phyloP scores from a whole-genome alignment of 1,140 invertebrate species.

The Calliopsis andreniformis region DNA sequence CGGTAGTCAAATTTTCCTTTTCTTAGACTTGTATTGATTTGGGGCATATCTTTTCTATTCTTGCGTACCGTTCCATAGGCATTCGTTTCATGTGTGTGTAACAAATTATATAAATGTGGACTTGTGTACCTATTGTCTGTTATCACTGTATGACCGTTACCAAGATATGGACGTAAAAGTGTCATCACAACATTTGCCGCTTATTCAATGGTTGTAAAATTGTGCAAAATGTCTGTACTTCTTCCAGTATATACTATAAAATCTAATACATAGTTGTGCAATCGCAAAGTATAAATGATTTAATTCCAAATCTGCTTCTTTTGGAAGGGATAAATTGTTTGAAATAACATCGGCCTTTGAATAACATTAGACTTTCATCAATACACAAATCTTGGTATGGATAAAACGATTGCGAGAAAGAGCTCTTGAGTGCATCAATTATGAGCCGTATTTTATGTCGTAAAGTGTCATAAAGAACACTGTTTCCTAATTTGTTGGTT shows the following conservation, averaged over 20 bases:
- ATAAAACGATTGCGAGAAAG: too few relatives aligned
- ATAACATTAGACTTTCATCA: too few relatives aligned
- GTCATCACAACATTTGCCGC: not conserved
- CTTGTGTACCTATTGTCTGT: constrained; percentile 35
- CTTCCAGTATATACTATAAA: not conserved
- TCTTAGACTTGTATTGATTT: constrained; percentile 15
- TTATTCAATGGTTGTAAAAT: not conserved
- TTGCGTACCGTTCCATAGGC: constrained; percentile 25
- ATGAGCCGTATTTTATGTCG: too few relatives aligned
- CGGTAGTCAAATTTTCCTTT: not conserved
- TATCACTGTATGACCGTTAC: constrained; percentile 20
- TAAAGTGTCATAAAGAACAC: too few relatives aligned
- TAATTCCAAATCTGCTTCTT: constrained; percentile 2
- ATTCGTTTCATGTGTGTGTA: constrained; percentile 27
- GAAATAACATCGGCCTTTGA: too few relatives aligned
- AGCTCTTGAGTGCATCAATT: too few relatives aligned
- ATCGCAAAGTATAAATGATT: not conserved
- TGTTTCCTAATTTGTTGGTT: too few relatives aligned
- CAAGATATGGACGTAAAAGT: not conserved
- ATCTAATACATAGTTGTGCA: not conserved
- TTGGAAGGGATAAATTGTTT: too few relatives aligned
- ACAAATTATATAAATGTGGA: constrained; percentile 22
- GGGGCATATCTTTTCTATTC: constrained; percentile 15
- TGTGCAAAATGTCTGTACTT: not conserved
- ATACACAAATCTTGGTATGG: too few relatives aligned